Conservation (phyloP, 1,140 invertebrate species). For the Drosophila lowei region DNA sequence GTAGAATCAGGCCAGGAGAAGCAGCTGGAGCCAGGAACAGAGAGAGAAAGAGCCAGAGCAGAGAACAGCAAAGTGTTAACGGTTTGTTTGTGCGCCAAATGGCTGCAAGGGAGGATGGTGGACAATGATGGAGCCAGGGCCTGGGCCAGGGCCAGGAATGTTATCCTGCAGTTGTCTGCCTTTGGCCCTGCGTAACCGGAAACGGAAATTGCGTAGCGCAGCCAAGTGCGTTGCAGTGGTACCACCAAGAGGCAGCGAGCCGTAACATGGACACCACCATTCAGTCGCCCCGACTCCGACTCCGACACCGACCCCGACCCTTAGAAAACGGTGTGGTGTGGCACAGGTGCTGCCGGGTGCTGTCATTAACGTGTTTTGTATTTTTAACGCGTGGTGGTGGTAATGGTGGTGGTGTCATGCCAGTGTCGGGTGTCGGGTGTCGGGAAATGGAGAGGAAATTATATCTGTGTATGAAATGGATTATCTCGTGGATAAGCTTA, state of each 20-base stretch:
- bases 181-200: constrained; percentile 61
- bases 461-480: constrained; percentile 45
- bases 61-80: constrained; percentile 72
- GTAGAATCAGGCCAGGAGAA: neutral
- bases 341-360: constrained; percentile 39
- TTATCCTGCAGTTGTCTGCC: constrained; percentile 62
- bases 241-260: constrained; percentile 43
- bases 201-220: constrained; percentile 79
- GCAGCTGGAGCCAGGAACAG: neutral
- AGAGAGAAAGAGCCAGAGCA: neutral
- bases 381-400: constrained; percentile 28
- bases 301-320: neutral
- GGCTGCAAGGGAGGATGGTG: constrained; percentile 20
- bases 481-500: constrained; percentile 19
- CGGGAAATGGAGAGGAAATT: constrained; percentile 45
- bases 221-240: constrained; percentile 59
- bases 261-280: constrained; percentile 32
- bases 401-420: constrained; percentile 26
- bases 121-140: constrained; percentile 1
- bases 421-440: constrained; percentile 25
- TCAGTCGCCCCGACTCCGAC: neutral
- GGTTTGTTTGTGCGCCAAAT: constrained; percentile 75
- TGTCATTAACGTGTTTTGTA: constrained; percentile 61
- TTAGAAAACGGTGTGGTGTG: neutral
- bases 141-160: constrained; percentile 11